A percentile compares a stretch with the other conserved stretches of the same genome.
These are phyloP conservation scores for Coremacera marginata DNA, from an alignment of 2,888 invertebrate genomes.

Conservation along the genomic window DNA sequence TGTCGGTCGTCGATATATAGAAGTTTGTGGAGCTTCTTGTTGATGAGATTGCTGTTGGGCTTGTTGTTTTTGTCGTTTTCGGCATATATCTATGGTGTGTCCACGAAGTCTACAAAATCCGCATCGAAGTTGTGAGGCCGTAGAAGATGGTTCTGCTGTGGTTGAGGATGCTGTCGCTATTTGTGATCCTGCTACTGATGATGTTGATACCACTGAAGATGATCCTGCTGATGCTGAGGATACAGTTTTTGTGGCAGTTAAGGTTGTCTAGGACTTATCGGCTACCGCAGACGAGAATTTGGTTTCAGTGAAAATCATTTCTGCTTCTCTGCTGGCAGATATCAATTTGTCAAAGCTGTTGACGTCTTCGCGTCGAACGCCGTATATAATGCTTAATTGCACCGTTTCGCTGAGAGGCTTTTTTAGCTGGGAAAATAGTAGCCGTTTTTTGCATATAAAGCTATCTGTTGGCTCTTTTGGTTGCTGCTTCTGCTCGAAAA, in stretches of 20 bases:
- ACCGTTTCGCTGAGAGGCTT: not conserved
- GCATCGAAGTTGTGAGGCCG: too few species aligned
- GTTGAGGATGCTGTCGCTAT: too few species aligned
- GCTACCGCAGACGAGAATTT: not conserved
- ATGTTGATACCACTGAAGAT: too few species aligned
- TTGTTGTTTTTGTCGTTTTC: not conserved
- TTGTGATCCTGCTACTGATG: too few species aligned
- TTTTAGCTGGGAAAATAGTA: not conserved
- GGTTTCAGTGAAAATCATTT: not conserved
- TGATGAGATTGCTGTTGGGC: not conserved
- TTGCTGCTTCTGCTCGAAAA: conserved; percentile 10
- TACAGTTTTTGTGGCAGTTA: too few species aligned
- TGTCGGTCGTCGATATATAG: not conserved
- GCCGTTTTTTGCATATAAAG: not conserved
- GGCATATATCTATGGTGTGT: not conserved
- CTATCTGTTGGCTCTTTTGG: not conserved
- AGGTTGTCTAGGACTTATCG: too few species aligned
- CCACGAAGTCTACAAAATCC: not conserved
- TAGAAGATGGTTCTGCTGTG: too few species aligned
- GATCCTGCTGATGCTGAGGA: too few species aligned
- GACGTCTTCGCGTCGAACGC: not conserved
- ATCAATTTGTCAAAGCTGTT: not conserved
- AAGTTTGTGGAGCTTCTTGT: not conserved
- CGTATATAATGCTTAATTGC: not conserved
- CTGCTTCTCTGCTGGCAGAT: not conserved